A percentile compares a stretch with the other conserved stretches of the same genome.
These are phyloP conservation scores for Archegozetes longisetosus DNA, from an alignment of 1,140 invertebrate genomes.

Conservation along the genomic window DNA sequence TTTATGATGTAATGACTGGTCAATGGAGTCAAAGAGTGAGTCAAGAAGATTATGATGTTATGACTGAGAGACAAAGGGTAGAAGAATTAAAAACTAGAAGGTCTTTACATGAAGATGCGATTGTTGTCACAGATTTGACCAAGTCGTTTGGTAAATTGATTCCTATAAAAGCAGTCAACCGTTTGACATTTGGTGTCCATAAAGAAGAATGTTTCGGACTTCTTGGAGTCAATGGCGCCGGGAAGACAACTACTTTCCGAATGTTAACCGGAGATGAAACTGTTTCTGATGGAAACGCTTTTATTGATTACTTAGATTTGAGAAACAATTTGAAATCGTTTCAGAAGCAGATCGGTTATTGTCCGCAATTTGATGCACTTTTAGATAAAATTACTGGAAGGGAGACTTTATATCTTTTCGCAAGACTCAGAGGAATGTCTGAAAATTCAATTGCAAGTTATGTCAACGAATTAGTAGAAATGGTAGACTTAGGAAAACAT, in stretches of 20 bases:
- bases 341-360: conserved; percentile 30
- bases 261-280: conserved; percentile 28
- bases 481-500: conserved; percentile 20
- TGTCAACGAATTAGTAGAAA: conserved; percentile 21
- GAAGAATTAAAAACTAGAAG: too few relatives aligned
- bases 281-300: conserved; percentile 6
- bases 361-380: conserved; percentile 35
- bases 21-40: too few relatives aligned
- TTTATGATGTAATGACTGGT: neutral
- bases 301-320: conserved; percentile 20
- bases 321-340: conserved; percentile 33
- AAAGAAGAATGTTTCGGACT: conserved; percentile 35
- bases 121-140: neutral
- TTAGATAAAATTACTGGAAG: conserved; percentile 29
- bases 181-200: conserved; percentile 21
- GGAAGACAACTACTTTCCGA: conserved; percentile 28
- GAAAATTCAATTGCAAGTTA: conserved; percentile 24
- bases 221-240: conserved; percentile 31
- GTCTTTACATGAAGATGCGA: neutral
- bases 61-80: too few relatives aligned
- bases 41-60: too few relatives aligned
- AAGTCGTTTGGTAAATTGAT: conserved; percentile 4
- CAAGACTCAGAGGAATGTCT: conserved; percentile 32
- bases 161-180: conserved; percentile 18
- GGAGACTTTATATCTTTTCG: conserved; percentile 33